phyloP scores from a whole-genome alignment of 2,888 invertebrate species.

The Oligia fasciuncula region DNA sequence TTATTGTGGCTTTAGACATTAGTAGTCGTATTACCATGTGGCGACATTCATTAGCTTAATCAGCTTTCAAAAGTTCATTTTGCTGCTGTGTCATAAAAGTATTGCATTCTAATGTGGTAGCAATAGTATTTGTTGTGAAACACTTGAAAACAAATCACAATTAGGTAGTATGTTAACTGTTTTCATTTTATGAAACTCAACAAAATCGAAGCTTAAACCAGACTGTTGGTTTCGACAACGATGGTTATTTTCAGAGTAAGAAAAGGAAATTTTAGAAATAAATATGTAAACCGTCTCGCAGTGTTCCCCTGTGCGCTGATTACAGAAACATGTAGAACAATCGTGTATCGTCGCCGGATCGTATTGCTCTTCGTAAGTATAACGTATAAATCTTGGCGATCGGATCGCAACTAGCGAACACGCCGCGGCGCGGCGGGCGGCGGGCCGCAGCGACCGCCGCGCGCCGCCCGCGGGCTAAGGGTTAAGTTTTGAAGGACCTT shows the following conservation, averaged over 20 bases:
- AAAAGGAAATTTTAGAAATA: background rate
- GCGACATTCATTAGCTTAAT: constrained; percentile 22
- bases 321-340: constrained; percentile 65
- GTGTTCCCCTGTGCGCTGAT: constrained; percentile 63
- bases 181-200: background rate
- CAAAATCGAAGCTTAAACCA: background rate
- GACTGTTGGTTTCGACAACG: background rate
- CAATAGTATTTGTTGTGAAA: background rate
- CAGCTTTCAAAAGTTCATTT: background rate
- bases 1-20: constrained; percentile 57
- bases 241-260: background rate
- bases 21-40: constrained; percentile 64
- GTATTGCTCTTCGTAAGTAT: constrained; percentile 58
- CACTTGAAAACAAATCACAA: background rate
- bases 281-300: constrained; percentile 53
- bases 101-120: background rate
- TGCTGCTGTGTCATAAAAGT: background rate
- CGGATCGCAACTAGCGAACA: constrained; percentile 47
- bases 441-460: constrained; percentile 47
- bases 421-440: constrained; percentile 44
- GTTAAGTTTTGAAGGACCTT: constrained; percentile 55
- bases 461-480: constrained; percentile 56
- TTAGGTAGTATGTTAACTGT: background rate
- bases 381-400: constrained; percentile 65
- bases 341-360: constrained; percentile 65